Evolutionary conservation across 2,113 vertebrate genomes (phyloP).

Genomic region (Myrmophylax atrothorax): DNA sequence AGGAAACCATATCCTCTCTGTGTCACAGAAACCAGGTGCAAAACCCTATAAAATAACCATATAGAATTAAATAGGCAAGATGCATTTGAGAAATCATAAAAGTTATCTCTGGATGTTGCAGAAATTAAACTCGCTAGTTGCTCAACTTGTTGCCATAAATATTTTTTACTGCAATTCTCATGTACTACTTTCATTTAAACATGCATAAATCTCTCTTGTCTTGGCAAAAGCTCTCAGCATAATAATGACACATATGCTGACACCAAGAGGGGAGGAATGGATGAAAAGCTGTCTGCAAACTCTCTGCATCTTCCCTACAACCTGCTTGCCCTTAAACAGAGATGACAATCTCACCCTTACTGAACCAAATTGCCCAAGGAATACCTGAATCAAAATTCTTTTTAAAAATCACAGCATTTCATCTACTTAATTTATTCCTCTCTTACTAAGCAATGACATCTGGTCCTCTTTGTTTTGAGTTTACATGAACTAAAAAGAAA

Average conservation of each 20-base stretch:
- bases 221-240: neutral
- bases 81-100: neutral
- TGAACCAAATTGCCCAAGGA: neutral
- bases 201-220: neutral
- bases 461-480: neutral
- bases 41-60: neutral
- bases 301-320: neutral
- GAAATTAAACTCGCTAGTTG: neutral
- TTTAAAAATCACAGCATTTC: neutral
- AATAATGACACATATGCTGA: neutral
- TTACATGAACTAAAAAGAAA: neutral
- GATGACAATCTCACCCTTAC: neutral
- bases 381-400: neutral
- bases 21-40: neutral
- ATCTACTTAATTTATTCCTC: neutral
- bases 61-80: neutral
- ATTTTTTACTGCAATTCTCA: neutral
- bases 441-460: neutral
- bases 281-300: neutral
- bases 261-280: rapidly evolving
- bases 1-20: neutral
- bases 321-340: neutral
- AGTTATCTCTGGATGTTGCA: neutral
- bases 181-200: neutral
- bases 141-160: neutral